These are phyloP conservation scores for Boulengeromyrus knoepffleri DNA, from an alignment of 2,113 vertebrate species.

Conservation along the genomic window DNA sequence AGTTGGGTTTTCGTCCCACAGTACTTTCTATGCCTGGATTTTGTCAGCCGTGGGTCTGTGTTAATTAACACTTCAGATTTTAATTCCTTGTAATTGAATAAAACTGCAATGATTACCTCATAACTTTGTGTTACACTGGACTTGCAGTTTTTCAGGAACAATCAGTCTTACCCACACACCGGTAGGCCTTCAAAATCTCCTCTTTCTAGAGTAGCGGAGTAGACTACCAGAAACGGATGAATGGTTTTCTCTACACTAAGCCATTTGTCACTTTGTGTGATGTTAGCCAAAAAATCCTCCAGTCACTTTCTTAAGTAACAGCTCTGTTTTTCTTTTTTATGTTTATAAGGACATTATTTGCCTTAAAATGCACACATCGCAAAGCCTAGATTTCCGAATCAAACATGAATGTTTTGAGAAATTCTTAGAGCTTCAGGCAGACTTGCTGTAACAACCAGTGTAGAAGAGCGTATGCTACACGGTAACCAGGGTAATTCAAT, in stretches of 20 bases:
- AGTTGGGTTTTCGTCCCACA: neutral
- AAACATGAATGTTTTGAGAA: neutral
- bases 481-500: neutral
- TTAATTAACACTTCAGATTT: neutral
- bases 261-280: neutral
- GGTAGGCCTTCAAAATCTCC: neutral
- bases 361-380: neutral
- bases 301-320: neutral
- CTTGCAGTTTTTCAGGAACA: neutral
- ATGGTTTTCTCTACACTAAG: neutral
- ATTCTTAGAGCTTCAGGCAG: neutral
- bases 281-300: neutral
- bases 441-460: neutral
- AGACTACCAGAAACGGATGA: neutral
- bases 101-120: neutral
- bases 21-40: neutral
- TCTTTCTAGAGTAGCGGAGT: neutral
- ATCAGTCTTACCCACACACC: neutral
- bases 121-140: neutral
- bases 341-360: neutral
- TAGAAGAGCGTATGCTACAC: neutral
- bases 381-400: neutral
- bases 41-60: neutral
- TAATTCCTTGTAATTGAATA: neutral
- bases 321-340: neutral